Percentiles rank a stretch among this genome's conserved stretches.
These are phyloP conservation scores for Cephus cinctus DNA, from an alignment of 1,140 invertebrate genomes.

Conservation along the genomic window DNA sequence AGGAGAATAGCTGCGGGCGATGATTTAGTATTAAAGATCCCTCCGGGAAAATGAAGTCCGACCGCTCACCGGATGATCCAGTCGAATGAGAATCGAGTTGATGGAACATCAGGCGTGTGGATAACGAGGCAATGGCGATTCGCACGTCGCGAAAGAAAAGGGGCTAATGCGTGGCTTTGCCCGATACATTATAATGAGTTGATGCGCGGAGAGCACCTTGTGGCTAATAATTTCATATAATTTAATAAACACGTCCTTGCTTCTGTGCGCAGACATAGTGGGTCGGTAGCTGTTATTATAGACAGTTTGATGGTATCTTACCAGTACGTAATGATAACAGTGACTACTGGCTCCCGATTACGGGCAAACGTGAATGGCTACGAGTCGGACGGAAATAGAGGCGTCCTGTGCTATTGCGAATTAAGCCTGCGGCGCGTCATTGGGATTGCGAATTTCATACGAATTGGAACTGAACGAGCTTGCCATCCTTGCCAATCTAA, in stretches of 20 bases:
- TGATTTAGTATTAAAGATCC: too few species aligned
- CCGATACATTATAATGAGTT: not conserved
- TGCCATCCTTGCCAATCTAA: too few species aligned
- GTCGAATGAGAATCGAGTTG: too few species aligned
- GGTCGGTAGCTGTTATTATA: constrained; percentile 6
- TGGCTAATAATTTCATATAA: constrained; percentile 9
- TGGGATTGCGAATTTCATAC: too few species aligned
- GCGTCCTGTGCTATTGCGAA: not conserved
- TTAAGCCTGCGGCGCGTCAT: too few species aligned
- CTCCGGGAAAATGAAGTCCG: too few species aligned
- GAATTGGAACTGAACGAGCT: too few species aligned
- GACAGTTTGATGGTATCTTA: constrained; percentile 5
- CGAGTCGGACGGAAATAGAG: not conserved
- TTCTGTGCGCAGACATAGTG: not conserved
- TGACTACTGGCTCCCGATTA: not conserved
- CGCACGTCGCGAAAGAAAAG: not conserved
- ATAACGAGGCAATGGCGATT: too few species aligned
- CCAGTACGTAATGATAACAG: constrained; percentile 3
- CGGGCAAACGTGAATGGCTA: not conserved
- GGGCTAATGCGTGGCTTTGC: not conserved
- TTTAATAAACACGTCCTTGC: constrained; percentile 9
- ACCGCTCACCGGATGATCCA: too few species aligned
- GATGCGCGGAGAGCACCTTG: not conserved
- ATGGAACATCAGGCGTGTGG: too few species aligned
- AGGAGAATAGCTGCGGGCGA: too few species aligned